Conservation (phyloP, 2,888 invertebrate species). For the Prionchulus punctatus region DNA sequence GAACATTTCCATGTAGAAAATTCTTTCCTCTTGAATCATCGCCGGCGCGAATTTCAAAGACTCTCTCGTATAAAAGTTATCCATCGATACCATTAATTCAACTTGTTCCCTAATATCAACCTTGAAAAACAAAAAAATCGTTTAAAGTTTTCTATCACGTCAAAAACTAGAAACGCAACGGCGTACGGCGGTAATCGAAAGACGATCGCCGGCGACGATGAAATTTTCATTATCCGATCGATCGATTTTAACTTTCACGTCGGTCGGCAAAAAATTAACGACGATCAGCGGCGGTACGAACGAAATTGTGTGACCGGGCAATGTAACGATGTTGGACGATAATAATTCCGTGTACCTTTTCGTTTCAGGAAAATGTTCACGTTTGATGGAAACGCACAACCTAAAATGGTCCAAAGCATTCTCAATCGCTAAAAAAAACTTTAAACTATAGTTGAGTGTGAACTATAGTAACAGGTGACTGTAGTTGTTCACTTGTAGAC, state of each 20-base stretch:
- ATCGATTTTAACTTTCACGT: conserved; percentile 32
- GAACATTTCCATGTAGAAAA: conserved; percentile 29
- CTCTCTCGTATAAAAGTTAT: conserved; percentile 61
- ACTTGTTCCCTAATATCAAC: conserved; percentile 37
- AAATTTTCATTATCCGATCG: background rate
- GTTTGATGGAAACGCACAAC: conserved; percentile 59
- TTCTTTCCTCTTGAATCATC: conserved; percentile 10
- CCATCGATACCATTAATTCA: conserved; percentile 58
- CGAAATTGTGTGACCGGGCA: conserved; percentile 72
- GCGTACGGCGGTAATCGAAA: no score
- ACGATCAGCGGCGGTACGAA: conserved; percentile 65
- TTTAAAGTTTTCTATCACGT: background rate
- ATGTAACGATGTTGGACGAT: conserved; percentile 21
- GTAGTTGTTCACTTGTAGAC: no score
- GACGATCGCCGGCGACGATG: background rate
- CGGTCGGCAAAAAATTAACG: conserved; percentile 65
- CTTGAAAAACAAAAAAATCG: conserved; percentile 32
- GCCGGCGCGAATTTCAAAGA: conserved; percentile 42
- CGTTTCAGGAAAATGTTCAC: conserved; percentile 30
- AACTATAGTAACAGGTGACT: conserved; percentile 19
- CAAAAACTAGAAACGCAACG: background rate
- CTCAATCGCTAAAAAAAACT: no score
- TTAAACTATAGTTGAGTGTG: conserved; percentile 32
- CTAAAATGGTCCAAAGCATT: conserved; percentile 35
- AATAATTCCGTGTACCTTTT: conserved; percentile 10